phyloP scores from a whole-genome alignment of 2,113 vertebrate species.

The Aleadryas rufinucha region DNA sequence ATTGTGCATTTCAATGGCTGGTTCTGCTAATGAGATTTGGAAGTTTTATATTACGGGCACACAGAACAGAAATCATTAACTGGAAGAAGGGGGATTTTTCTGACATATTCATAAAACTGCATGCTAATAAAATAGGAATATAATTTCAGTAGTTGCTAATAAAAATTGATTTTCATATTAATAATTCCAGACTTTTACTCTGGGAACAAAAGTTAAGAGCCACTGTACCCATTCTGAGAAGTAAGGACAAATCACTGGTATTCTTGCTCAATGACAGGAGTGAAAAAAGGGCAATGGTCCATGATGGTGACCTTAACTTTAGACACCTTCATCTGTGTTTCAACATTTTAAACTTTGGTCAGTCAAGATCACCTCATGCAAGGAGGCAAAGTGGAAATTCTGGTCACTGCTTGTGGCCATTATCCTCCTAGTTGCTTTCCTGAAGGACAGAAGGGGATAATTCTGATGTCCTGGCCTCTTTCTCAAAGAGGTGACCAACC shows the following conservation, averaged over 20 bases:
- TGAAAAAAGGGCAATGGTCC: not conserved
- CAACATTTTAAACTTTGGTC: not conserved
- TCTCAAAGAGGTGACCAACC: fast-evolving
- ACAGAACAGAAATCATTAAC: constrained; percentile 51
- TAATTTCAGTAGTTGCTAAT: constrained; percentile 51
- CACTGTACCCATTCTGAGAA: not conserved
- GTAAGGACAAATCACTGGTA: not conserved
- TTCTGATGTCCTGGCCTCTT: not conserved
- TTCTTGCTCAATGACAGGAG: not conserved
- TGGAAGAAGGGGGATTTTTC: not conserved
- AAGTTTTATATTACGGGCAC: constrained; percentile 46
- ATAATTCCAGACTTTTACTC: not conserved
- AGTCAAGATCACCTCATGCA: not conserved
- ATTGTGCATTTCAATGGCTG: constrained; percentile 44
- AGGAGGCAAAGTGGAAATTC: not conserved
- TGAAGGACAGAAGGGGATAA: not conserved
- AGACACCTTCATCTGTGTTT: not conserved
- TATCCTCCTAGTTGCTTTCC: not conserved
- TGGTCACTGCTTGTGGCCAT: not conserved
- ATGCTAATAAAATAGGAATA: constrained; percentile 57
- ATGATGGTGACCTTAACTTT: not conserved
- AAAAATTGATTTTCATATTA: constrained; percentile 54
- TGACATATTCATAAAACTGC: constrained; percentile 46
- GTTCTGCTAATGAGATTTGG: constrained; percentile 58
- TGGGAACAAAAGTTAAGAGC: not conserved